Evolutionary conservation across 2,113 vertebrate species (phyloP).

Genomic region (Pituophis catenifer): DNA sequence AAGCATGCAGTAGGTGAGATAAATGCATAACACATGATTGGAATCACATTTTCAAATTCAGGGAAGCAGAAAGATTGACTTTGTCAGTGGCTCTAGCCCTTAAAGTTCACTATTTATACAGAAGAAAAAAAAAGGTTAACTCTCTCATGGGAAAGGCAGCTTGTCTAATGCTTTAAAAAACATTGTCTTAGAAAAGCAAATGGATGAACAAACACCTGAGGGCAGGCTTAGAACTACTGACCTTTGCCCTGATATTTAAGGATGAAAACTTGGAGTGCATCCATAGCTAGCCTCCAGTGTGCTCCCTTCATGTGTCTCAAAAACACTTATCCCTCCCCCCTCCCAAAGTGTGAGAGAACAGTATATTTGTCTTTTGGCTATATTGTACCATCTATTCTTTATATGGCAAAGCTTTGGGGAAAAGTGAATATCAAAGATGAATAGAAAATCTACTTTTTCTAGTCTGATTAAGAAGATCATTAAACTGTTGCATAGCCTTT

Average conservation of each 20-base stretch:
- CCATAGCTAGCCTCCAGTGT: not conserved
- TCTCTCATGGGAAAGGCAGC: not conserved
- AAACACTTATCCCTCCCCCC: not conserved
- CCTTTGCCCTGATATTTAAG: conserved; percentile 18
- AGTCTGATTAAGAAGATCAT: not conserved
- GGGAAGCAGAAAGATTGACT: not conserved
- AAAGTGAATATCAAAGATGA: not conserved
- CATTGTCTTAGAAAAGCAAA: conserved; percentile 19
- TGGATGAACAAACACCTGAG: conserved; percentile 13
- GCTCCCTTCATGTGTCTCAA: not conserved
- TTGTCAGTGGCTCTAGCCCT: not conserved
- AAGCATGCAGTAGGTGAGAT: not conserved
- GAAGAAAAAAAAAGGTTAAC: conserved; percentile 1
- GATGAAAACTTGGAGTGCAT: conserved; percentile 19
- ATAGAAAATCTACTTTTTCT: not conserved
- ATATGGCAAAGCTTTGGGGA: not conserved
- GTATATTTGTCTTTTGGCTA: not conserved
- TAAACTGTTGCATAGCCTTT: not conserved
- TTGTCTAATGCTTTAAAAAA: not conserved
- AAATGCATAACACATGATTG: not conserved
- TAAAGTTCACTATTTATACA: not conserved
- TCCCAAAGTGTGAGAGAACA: accelerated
- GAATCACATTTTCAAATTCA: not conserved
- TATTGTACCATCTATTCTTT: not conserved
- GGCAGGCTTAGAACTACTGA: not conserved